Evolutionary conservation across 2,113 vertebrate genomes (phyloP).

Genomic region (Crotalus viridis): DNA sequence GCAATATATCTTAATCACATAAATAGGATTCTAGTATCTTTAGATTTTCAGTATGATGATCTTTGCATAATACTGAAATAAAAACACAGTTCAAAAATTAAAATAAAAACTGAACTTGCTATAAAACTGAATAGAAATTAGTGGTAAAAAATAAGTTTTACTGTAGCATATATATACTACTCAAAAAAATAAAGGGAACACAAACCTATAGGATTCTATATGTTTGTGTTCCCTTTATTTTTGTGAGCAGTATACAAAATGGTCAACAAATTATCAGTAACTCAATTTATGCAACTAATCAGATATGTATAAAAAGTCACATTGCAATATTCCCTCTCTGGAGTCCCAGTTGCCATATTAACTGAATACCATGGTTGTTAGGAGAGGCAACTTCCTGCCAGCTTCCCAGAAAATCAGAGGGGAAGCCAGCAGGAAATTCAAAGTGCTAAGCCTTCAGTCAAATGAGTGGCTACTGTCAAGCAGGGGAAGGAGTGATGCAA

Average conservation of each 20-base stretch:
- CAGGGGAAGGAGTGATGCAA: neutral
- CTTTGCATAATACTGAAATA: neutral
- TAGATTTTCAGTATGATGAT: neutral
- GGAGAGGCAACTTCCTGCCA: neutral
- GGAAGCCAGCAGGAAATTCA: neutral
- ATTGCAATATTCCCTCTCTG: neutral
- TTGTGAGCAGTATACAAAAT: neutral
- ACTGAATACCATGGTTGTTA: neutral
- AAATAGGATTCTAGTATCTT: conserved; percentile 5
- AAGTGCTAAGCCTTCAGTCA: neutral
- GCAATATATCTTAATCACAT: neutral
- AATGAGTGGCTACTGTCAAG: neutral
- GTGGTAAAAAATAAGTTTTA: neutral
- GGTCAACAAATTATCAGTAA: neutral
- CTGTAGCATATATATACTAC: neutral
- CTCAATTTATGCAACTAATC: neutral
- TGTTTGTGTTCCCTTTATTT: too few species aligned
- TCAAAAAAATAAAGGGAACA: too few species aligned
- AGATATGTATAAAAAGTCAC: neutral
- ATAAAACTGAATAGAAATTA: neutral
- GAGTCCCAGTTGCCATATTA: neutral
- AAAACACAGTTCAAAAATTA: neutral
- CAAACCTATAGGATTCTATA: too few species aligned
- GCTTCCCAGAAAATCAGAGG: neutral
- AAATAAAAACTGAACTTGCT: neutral